Evolutionary conservation across 2,888 invertebrate species (phyloP).

Genomic region (Electrophaes corylata): DNA sequence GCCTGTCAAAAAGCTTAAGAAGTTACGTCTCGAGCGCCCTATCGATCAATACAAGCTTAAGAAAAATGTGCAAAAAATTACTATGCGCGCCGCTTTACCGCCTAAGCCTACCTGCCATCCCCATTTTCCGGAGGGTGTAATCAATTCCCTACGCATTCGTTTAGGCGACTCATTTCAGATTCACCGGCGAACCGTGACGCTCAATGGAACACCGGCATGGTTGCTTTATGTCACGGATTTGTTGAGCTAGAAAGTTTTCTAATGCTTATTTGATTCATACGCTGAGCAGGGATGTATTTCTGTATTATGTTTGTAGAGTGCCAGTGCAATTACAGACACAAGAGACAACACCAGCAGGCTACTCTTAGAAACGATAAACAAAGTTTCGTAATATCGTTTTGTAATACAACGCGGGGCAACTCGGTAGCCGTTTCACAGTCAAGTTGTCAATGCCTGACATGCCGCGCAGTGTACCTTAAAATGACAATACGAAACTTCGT

Average conservation of each 20-base stretch:
- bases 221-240: conserved; percentile 5
- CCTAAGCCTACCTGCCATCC: conserved; percentile 17
- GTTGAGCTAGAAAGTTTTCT: neutral
- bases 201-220: neutral
- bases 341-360: too few species aligned
- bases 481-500: too few species aligned
- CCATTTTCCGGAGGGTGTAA: conserved; percentile 19
- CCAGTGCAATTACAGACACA: too few species aligned
- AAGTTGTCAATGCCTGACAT: too few species aligned
- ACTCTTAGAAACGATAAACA: too few species aligned
- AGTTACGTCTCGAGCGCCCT: neutral
- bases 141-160: conserved; percentile 29
- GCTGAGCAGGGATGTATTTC: too few species aligned
- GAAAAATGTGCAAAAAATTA: neutral
- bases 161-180: conserved; percentile 33
- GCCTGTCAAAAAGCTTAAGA: neutral
- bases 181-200: conserved; percentile 20
- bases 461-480: too few species aligned
- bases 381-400: too few species aligned
- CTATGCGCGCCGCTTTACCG: conserved; percentile 8
- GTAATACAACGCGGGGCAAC: too few species aligned
- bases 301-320: too few species aligned
- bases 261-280: neutral
- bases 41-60: neutral
- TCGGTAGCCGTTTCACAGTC: too few species aligned